These are phyloP conservation scores for Scolopax mira DNA, from an alignment of 2,113 vertebrate genomes.

Conservation along the genomic window DNA sequence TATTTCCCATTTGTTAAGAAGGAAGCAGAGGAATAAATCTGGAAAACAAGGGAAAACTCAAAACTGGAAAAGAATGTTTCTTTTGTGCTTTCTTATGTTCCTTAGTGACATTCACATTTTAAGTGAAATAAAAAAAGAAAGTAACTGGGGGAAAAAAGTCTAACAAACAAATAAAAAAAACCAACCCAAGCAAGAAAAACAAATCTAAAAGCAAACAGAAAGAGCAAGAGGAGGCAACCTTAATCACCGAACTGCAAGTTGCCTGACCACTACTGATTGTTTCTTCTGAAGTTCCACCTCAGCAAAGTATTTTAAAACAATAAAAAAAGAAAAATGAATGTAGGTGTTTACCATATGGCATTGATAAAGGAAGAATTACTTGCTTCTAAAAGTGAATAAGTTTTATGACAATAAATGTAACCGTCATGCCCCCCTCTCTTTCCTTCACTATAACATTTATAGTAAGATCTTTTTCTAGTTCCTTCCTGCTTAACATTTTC, in stretches of 20 bases:
- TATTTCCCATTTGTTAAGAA: not conserved
- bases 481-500: not conserved
- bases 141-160: not conserved
- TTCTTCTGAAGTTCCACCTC: not conserved
- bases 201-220: not conserved
- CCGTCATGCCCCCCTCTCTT: rapidly evolving
- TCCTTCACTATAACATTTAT: not conserved
- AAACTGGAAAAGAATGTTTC: not conserved
- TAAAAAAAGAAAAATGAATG: not conserved
- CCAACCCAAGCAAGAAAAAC: not conserved
- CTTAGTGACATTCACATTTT: not conserved
- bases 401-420: not conserved
- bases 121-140: not conserved
- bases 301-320: not conserved
- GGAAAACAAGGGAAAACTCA: not conserved
- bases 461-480: not conserved
- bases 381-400: not conserved
- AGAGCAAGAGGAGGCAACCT: not conserved
- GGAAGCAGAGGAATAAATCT: not conserved
- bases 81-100: not conserved
- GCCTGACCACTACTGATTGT: not conserved
- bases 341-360: not conserved
- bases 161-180: not conserved
- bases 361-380: not conserved
- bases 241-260: not conserved